Evolutionary conservation across 35 echinoderm and acorn worm genomes (phyloP).

Genomic region (Ophiothrix spiculata): DNA sequence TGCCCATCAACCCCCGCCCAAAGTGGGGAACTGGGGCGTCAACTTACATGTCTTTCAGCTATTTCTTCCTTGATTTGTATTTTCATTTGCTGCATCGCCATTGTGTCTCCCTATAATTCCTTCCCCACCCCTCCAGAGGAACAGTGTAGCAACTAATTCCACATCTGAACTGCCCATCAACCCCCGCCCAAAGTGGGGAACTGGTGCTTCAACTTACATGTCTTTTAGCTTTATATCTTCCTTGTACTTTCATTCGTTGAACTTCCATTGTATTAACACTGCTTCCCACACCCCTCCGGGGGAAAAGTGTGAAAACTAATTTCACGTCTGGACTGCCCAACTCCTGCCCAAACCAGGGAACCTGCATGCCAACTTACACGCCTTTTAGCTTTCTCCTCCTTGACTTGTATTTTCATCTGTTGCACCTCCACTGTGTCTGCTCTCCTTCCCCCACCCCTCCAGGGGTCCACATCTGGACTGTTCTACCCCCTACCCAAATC

Average conservation of each 20-base stretch:
- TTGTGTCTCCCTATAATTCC: constrained; percentile 79
- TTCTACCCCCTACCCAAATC: too few species aligned
- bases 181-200: too few species aligned
- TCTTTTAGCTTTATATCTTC: constrained; percentile 90
- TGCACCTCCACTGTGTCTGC: constrained; percentile 91
- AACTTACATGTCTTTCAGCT: constrained; percentile 89
- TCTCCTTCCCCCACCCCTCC: constrained; percentile 67
- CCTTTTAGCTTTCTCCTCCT: constrained; percentile 89
- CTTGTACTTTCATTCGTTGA: constrained; percentile 98
- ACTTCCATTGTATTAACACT: constrained; percentile 89
- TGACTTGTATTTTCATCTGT: constrained; percentile 95
- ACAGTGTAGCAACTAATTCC: too few species aligned
- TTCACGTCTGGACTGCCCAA: too few species aligned
- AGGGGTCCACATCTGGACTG: too few species aligned
- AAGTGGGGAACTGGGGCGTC: too few species aligned
- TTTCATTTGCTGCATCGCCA: constrained; percentile 98
- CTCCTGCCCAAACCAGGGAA: too few species aligned
- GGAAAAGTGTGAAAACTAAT: too few species aligned
- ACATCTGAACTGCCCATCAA: too few species aligned
- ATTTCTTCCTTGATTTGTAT: constrained; percentile 95
- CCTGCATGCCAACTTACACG: constrained; percentile 62
- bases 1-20: too few species aligned
- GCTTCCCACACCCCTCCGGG: too few species aligned
- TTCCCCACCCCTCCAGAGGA: too few species aligned
- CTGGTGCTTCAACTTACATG: constrained; percentile 60